Evolutionary conservation across 2,888 invertebrate genomes (phyloP).

Genomic region (Habrosyne pyritoides): DNA sequence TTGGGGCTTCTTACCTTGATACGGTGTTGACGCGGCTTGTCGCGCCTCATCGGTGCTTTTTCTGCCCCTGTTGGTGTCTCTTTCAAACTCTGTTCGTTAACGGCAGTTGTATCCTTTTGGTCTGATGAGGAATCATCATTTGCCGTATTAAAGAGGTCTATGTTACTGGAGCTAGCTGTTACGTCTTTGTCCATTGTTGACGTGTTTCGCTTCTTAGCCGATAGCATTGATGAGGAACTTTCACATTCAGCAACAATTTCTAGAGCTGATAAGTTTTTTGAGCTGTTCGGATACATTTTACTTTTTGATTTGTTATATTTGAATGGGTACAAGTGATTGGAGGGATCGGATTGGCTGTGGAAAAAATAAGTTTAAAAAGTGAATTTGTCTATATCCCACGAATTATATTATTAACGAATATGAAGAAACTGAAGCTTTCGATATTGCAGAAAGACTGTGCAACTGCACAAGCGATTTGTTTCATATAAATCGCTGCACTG

Average conservation of each 20-base stretch:
- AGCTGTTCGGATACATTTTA: slow-evolving; percentile 45
- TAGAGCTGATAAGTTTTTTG: slow-evolving; percentile 39
- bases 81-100: slow-evolving; percentile 8
- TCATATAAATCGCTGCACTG: too few relatives aligned
- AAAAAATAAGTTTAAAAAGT: slow-evolving; percentile 2
- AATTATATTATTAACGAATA: too few relatives aligned
- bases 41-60: slow-evolving; percentile 38
- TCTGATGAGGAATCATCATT: slow-evolving; percentile 19
- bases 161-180: slow-evolving; percentile 56
- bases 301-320: slow-evolving; percentile 25
- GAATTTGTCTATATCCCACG: too few relatives aligned
- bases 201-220: slow-evolving; percentile 23
- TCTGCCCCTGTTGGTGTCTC: slow-evolving; percentile 33
- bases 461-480: too few relatives aligned
- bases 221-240: slow-evolving; percentile 33
- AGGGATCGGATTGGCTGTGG: slow-evolving; percentile 39
- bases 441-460: too few relatives aligned
- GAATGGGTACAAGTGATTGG: background rate
- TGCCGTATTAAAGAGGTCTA: slow-evolving; percentile 43
- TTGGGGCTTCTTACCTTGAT: slow-evolving; percentile 71
- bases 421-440: too few relatives aligned
- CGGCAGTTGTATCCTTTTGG: slow-evolving; percentile 24
- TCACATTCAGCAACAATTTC: slow-evolving; percentile 48
- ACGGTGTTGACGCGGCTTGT: slow-evolving; percentile 60
- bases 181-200: slow-evolving; percentile 53